Percentiles rank a stretch among this genome's conserved stretches.
Conservation (phyloP, 1,140 invertebrate genomes). For the Nasonia vitripennis region DNA sequence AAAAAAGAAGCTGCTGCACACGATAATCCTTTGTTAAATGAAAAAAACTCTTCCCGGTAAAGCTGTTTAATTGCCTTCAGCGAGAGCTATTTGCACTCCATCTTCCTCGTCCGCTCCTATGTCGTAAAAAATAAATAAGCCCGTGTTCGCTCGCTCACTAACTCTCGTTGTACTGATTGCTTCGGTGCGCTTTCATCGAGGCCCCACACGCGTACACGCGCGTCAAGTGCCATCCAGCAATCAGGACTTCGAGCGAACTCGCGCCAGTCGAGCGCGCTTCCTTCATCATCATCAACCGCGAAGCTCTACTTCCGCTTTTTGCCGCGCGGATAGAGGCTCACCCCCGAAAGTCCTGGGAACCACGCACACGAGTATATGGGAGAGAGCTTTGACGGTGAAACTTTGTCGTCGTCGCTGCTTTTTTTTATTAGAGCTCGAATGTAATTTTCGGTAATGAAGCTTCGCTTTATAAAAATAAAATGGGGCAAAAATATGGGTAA, state of each 20-base stretch:
- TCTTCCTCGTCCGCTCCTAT: not conserved
- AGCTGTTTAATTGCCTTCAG: conserved; percentile 1
- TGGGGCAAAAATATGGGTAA: no score
- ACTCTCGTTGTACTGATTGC: not conserved
- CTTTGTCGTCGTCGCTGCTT: no score
- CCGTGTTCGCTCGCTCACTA: not conserved
- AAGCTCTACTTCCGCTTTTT: not conserved
- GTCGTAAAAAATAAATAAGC: conserved; percentile 24
- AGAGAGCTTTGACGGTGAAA: no score
- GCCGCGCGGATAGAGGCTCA: not conserved
- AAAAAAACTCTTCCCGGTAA: not conserved
- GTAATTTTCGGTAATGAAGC: no score
- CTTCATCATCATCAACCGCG: conserved; percentile 1
- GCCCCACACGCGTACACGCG: not conserved
- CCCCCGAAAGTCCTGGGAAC: not conserved
- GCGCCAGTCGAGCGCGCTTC: conserved; percentile 35
- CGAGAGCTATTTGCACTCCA: conserved; percentile 17
- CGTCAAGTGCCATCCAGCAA: conserved; percentile 24
- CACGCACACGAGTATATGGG: no score
- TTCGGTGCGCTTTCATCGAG: conserved; percentile 7
- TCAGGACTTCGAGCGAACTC: conserved; percentile 8
- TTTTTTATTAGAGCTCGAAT: no score
- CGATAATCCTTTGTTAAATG: not conserved
- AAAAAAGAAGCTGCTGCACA: no score
- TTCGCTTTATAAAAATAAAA: no score